Evolutionary conservation across 2,888 invertebrate species (phyloP), one percentile per base, ranked within the genome.

Genomic region (Peribatodes rhomboidaria): DNA sequence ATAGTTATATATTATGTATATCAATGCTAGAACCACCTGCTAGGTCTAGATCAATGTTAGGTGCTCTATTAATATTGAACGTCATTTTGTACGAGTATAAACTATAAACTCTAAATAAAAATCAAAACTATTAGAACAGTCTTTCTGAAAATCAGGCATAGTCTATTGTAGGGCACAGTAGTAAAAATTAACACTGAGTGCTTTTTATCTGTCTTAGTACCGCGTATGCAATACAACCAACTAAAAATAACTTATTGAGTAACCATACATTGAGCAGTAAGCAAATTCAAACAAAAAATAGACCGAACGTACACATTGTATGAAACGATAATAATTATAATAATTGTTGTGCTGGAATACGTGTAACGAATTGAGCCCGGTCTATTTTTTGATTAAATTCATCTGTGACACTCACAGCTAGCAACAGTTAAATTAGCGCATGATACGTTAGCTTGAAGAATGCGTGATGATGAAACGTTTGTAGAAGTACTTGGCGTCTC

Each of bases 401-500:
- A 86, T 89, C 89, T 88, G 87, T 89, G 94, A 94, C 95, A 95
- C 95, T 95, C 95, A 94, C 94, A 93, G 93, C 89, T 85, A 92
- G 89, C 85, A 89, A 94, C 94, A 94, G 94, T 94, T 81, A 91
- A 88, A 87, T 89, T 91, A 94, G 92, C 90, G 89, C 87, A 89
- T 92, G 92, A 89, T 82, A 86, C 85, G 79, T 84, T 89, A 90
- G 90, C 89, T 88, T 85, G 87, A 83, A 88, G 87, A 88, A 91
- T 90, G 88, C 88, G 92, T 89, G 88, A 91, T 88, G 93, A 90
- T 88, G 92, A 92, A 90, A 90, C 88, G 76, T 86, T 89, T 87
- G 91, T 90, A 88, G 91, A 85, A 94, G 94, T 94, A 89, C 95
- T 94, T 94, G 95, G 95, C 94, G 95, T 95, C 95, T 96, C 95